Conservation (phyloP, 2,797 vertebrate genomes). For the Etheostoma nigrum region DNA sequence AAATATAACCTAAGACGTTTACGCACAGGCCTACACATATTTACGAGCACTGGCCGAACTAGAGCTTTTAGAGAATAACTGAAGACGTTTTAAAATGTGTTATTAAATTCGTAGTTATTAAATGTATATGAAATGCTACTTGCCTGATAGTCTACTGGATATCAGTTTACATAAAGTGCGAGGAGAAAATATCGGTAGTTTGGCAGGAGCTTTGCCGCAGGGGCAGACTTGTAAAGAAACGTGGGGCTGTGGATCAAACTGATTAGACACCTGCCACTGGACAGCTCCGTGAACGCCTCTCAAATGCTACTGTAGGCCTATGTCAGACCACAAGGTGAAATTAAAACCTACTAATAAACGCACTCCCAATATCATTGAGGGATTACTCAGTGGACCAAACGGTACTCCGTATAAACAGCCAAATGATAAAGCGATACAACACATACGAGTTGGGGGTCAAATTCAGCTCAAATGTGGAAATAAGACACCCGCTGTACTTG, state of each 20-base stretch:
- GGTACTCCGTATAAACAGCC: conserved; percentile 63
- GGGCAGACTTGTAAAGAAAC: conserved; percentile 26
- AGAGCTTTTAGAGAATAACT: neutral
- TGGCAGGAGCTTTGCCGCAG: conserved; percentile 39
- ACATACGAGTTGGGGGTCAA: conserved; percentile 62
- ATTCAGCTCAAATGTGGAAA: conserved; percentile 77
- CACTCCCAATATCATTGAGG: conserved; percentile 61
- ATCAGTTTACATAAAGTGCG: conserved; percentile 18
- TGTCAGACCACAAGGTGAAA: conserved; percentile 67
- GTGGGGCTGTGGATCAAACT: conserved; percentile 36
- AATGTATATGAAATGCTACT: neutral
- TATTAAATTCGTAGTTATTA: neutral
- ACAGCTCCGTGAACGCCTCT: conserved; percentile 40
- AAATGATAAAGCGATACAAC: conserved; percentile 62
- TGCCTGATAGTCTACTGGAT: neutral
- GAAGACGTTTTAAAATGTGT: neutral
- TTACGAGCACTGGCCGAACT: neutral
- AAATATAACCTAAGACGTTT: neutral
- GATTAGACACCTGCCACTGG: conserved; percentile 65
- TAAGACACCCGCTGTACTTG: conserved; percentile 79
- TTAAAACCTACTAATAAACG: conserved; percentile 77
- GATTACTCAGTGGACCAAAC: conserved; percentile 51
- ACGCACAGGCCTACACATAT: neutral
- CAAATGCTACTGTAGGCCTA: conserved; percentile 36
- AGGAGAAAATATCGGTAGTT: conserved; percentile 10